Conservation (phyloP, 2,888 invertebrate genomes). For the Tortrix viridana region DNA sequence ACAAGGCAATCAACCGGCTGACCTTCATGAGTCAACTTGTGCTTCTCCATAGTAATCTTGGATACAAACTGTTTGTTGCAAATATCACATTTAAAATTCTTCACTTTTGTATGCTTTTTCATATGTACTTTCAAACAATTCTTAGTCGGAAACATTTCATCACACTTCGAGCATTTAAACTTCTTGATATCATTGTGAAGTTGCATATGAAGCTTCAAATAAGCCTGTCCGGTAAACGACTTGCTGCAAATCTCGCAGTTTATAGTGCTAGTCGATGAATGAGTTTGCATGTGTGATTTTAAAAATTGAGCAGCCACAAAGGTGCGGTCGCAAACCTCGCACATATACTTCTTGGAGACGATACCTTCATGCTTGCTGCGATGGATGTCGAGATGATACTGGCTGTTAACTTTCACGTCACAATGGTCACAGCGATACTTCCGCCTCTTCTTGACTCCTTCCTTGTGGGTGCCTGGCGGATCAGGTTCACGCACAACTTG, state of each 20-base stretch:
- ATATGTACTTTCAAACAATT: slow-evolving; percentile 78
- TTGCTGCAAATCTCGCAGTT: slow-evolving; percentile 78
- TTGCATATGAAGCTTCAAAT: slow-evolving; percentile 78
- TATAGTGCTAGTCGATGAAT: slow-evolving; percentile 72
- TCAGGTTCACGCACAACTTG: slow-evolving; percentile 60
- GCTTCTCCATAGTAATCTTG: slow-evolving; percentile 79
- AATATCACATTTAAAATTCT: slow-evolving; percentile 78
- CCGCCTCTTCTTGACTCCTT: slow-evolving; percentile 71
- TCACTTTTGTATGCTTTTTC: slow-evolving; percentile 80
- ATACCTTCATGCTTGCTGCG: slow-evolving; percentile 77
- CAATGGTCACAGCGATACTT: slow-evolving; percentile 79
- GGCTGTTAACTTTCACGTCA: slow-evolving; percentile 78
- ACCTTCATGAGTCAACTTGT: slow-evolving; percentile 73
- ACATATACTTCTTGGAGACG: slow-evolving; percentile 71
- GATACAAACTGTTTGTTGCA: slow-evolving; percentile 78
- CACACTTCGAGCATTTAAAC: slow-evolving; percentile 78
- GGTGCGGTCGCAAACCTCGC: slow-evolving; percentile 76
- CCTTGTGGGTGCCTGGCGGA: slow-evolving; percentile 54
- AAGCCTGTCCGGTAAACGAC: slow-evolving; percentile 77
- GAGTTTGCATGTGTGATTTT: slow-evolving; percentile 80
- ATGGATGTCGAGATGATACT: slow-evolving; percentile 78
- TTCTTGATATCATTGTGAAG: slow-evolving; percentile 78
- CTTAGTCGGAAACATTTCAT: slow-evolving; percentile 79
- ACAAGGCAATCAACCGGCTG: slow-evolving; percentile 77
- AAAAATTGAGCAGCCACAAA: slow-evolving; percentile 79